These are phyloP conservation scores for Spisula subtruncata DNA, from an alignment of 2,888 invertebrate species.

Conservation along the genomic window DNA sequence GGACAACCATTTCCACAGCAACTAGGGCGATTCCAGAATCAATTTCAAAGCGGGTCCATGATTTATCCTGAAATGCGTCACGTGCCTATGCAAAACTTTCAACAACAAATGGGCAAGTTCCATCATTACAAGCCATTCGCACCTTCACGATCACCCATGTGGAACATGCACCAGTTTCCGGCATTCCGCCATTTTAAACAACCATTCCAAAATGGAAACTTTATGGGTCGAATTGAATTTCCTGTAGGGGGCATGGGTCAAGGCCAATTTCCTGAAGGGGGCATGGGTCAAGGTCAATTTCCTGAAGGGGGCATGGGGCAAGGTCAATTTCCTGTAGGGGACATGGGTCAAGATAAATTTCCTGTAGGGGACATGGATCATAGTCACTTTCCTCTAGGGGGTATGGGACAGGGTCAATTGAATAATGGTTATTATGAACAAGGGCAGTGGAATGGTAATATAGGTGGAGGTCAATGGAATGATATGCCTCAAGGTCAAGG, in stretches of 20 bases:
- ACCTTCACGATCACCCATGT: background rate
- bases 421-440: background rate
- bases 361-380: background rate
- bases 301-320: background rate
- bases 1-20: background rate
- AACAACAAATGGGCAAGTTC: background rate
- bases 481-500: slow-evolving; percentile 11
- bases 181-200: slow-evolving; percentile 11
- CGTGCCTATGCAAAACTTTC: slow-evolving; percentile 3
- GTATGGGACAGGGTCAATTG: background rate
- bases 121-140: background rate
- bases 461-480: slow-evolving; percentile 31
- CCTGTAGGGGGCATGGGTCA: background rate
- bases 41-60: background rate
- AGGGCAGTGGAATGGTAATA: background rate
- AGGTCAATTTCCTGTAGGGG: background rate
- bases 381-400: background rate
- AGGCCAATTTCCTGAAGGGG: background rate
- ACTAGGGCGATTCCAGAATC: background rate
- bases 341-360: background rate
- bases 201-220: slow-evolving; percentile 13
- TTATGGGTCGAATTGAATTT: background rate
- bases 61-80: slow-evolving; percentile 9
- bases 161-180: background rate
- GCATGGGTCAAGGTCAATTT: background rate